phyloP scores from a whole-genome alignment of 1,140 invertebrate genomes.

The Hermatobates lingyangjiaoensis region DNA sequence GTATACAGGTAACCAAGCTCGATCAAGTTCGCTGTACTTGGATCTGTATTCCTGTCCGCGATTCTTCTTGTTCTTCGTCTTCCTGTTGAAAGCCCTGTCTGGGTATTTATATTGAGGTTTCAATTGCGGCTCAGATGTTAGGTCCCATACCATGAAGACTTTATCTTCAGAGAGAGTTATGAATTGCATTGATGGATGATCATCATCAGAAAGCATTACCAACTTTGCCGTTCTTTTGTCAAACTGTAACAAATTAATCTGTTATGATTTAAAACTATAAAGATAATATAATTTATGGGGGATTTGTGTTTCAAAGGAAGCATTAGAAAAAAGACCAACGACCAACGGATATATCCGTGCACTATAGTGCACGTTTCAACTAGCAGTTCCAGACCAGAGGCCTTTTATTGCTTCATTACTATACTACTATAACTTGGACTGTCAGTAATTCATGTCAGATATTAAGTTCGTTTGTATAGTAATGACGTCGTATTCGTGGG shows the following conservation, averaged over 20 bases:
- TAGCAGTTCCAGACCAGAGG: too few species aligned
- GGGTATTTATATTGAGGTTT: neutral
- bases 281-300: too few species aligned
- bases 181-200: neutral
- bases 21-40: neutral
- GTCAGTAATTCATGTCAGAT: too few species aligned
- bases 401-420: too few species aligned
- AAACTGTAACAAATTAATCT: neutral
- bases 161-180: neutral
- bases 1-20: neutral
- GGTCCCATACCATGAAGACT: neutral
- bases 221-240: neutral
- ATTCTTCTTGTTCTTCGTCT: neutral
- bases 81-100: neutral
- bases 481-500: too few species aligned
- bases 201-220: neutral
- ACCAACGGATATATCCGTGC: too few species aligned
- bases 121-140: neutral
- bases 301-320: too few species aligned
- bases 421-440: too few species aligned
- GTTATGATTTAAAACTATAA: too few species aligned
- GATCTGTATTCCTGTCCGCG: neutral
- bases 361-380: too few species aligned
- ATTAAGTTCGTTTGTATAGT: too few species aligned
- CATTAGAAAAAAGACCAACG: too few species aligned